Conservation (phyloP, 2,888 invertebrate species). For the Germaria angustata region DNA sequence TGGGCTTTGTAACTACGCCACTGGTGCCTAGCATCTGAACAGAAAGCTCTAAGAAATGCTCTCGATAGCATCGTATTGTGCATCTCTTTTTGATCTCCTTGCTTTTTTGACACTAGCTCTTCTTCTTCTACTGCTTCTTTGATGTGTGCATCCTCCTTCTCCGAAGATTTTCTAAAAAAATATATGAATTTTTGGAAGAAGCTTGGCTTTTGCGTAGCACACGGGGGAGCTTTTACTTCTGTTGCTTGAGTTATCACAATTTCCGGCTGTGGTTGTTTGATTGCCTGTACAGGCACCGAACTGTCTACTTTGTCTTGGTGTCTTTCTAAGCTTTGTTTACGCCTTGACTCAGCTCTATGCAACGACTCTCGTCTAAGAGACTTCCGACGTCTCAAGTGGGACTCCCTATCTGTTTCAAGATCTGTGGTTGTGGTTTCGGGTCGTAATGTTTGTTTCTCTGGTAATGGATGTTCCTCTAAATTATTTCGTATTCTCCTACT, state of each 20-base stretch:
- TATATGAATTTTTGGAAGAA: slow-evolving; percentile 30
- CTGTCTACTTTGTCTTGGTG: slow-evolving; percentile 30
- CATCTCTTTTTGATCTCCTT: neutral
- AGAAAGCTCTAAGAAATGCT: slow-evolving; percentile 79
- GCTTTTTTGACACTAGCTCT: neutral
- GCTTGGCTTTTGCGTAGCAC: neutral
- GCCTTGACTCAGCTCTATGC: slow-evolving; percentile 24
- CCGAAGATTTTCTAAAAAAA: slow-evolving; percentile 33
- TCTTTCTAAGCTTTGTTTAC: slow-evolving; percentile 55
- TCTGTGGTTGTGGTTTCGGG: slow-evolving; percentile 52
- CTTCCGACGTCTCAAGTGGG: slow-evolving; percentile 34
- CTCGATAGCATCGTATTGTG: slow-evolving; percentile 69
- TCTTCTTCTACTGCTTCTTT: no score
- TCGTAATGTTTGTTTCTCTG: neutral
- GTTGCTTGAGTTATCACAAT: slow-evolving; percentile 7
- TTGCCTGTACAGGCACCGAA: neutral
- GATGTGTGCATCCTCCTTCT: neutral
- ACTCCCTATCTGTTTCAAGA: slow-evolving; percentile 51
- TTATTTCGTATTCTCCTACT: slow-evolving; percentile 67
- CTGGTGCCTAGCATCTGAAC: slow-evolving; percentile 80
- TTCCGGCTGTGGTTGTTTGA: neutral
- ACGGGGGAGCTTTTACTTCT: neutral
- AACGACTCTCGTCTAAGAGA: slow-evolving; percentile 33
- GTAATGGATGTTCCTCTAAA: neutral
- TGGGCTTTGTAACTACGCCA: slow-evolving; percentile 83